A percentile compares a stretch with the other conserved stretches of the same genome.
phyloP scores from a whole-genome alignment of 2,888 invertebrate genomes.

The Cheilosia vernalis region DNA sequence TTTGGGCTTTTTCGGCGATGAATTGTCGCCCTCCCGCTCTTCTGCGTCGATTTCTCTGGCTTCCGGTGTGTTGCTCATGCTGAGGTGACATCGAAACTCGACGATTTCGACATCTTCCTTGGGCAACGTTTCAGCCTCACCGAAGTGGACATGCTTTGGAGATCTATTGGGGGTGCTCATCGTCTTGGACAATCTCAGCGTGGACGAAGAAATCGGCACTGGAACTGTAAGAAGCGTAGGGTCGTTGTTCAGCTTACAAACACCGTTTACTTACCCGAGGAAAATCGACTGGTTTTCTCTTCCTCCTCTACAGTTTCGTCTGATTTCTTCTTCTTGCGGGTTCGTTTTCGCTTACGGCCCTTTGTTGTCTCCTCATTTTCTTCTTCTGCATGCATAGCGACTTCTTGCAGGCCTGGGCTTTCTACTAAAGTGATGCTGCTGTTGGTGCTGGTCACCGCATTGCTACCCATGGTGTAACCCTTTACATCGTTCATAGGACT shows the following conservation, averaged over 20 bases:
- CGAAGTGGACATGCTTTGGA: conserved; percentile 37
- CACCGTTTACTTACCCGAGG: conserved; percentile 32
- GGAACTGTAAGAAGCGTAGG: conserved; percentile 36
- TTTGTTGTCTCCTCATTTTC: conserved; percentile 33
- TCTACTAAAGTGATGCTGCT: background rate
- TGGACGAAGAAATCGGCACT: conserved; percentile 60
- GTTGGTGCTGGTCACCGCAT: conserved; percentile 15
- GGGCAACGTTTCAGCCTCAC: background rate
- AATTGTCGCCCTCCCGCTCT: background rate
- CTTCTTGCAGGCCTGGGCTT: background rate
- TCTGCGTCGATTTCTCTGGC: conserved; percentile 32
- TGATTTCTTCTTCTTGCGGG: conserved; percentile 20
- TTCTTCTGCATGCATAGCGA: background rate
- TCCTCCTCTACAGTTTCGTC: background rate
- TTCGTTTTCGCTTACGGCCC: conserved; percentile 36
- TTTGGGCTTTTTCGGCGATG: background rate
- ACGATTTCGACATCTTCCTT: background rate
- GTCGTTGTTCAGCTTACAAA: background rate
- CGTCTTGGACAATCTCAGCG: conserved; percentile 25
- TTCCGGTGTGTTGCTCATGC: background rate
- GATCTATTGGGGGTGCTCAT: conserved; percentile 38
- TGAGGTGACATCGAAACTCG: conserved; percentile 15
- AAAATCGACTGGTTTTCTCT: conserved; percentile 25
- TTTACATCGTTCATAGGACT: background rate
- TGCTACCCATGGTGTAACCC: background rate